Evolutionary conservation across 2,113 vertebrate genomes (phyloP), one percentile per base, ranked within the genome.

Genomic region (Corapipo altera): DNA sequence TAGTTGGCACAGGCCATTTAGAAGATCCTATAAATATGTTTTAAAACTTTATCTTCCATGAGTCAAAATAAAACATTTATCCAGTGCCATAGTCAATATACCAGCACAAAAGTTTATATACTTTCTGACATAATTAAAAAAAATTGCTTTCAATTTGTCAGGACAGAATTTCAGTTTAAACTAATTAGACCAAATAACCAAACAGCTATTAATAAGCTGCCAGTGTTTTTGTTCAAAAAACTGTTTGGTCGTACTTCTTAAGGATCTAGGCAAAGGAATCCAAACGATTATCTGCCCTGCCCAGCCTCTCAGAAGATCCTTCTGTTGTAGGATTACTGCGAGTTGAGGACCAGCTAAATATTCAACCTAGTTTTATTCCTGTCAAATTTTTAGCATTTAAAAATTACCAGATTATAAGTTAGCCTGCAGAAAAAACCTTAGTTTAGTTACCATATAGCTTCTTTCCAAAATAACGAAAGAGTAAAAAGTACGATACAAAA

Each of bases 151-250:
- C 80, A 91, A 59, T 95, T 95, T 94, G 52, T 94, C 95, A 91
- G 65, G 83, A 91, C 77, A 67, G 77, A 73, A 91, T 92, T 97
- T 87, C 96, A 86, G 55, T 84, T 85, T 92, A 85, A 96, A 78
- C 55, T 93, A 96, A 96, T 97, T 96, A 96, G 73, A 88, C 41
- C 43, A 96, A 87, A 93, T 62, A 93, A 96, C 73, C 85, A 97
- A 95, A 72, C 71, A 95, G 6, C 26, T 24, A 37, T 77, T 89
- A 95, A 83, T 72, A 94, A 93, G 59, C 66, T 92, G 82, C 66
- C 88, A 84, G 21, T 43, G 41, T 73, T 97, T 96, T 92, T 69
- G 76, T 92, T 96, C 54, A 87, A 82, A 16, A 85, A 89, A 89
- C 58, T 96, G 61, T 93, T 87, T 74, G 67, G 84, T 46, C 58